These are phyloP conservation scores for Muscicapa adusta DNA, from an alignment of 2,113 vertebrate species.

Conservation along the genomic window DNA sequence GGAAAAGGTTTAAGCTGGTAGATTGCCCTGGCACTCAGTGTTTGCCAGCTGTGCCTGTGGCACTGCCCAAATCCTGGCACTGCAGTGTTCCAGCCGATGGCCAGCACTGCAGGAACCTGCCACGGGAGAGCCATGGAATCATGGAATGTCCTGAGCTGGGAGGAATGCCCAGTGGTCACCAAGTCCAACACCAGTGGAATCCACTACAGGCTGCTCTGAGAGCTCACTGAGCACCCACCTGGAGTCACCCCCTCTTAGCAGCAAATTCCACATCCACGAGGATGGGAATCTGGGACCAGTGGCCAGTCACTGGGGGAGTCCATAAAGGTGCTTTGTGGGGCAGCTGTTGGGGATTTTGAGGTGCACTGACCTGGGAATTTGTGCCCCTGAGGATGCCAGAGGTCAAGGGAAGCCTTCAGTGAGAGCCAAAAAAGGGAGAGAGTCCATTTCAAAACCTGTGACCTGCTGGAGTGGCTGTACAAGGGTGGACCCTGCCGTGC, in stretches of 20 bases:
- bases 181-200: fast-evolving
- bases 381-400: not conserved
- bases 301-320: not conserved
- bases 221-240: not conserved
- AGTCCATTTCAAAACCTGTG: not conserved
- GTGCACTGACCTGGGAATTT: not conserved
- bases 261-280: not conserved
- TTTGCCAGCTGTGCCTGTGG: not conserved
- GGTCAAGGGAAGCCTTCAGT: not conserved
- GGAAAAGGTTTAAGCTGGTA: not conserved
- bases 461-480: not conserved
- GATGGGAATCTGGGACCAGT: fast-evolving
- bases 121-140: fast-evolving
- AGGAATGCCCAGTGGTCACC: too few relatives aligned
- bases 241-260: not conserved
- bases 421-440: not conserved
- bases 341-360: not conserved
- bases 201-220: not conserved
- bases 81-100: not conserved
- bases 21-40: not conserved
- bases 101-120: not conserved
- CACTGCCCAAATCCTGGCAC: not conserved
- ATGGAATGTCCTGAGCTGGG: not conserved
- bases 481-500: too few relatives aligned
- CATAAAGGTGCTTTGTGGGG: not conserved